Evolutionary conservation across 2,888 invertebrate species (phyloP).

Genomic region (Uloborus plumipes): DNA sequence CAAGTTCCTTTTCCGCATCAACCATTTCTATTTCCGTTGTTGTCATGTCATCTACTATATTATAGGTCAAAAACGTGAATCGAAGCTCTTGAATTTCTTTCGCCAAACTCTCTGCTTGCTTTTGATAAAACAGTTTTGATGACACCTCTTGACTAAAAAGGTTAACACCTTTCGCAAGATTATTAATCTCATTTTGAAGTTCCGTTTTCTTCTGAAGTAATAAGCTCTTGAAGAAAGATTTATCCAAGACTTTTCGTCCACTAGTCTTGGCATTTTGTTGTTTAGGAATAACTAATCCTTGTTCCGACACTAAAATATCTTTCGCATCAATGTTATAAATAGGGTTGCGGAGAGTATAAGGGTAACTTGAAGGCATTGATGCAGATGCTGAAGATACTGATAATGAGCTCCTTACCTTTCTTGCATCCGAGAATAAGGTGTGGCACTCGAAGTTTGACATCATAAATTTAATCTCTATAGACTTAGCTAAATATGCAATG

Average conservation of each 20-base stretch:
- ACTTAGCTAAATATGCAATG: too few relatives aligned
- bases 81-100: constrained; percentile 18
- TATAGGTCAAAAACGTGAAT: constrained; percentile 10
- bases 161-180: constrained; percentile 10
- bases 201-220: constrained; percentile 26
- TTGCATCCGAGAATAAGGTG: too few relatives aligned
- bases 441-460: too few relatives aligned
- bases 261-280: neutral
- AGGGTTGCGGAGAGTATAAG: neutral
- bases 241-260: constrained; percentile 23
- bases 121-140: constrained; percentile 4
- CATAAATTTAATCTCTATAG: too few relatives aligned
- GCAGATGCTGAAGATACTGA: too few relatives aligned
- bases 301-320: constrained; percentile 10
- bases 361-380: too few relatives aligned
- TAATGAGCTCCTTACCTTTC: too few relatives aligned
- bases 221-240: constrained; percentile 32
- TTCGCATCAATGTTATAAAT: neutral
- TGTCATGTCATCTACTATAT: constrained; percentile 12
- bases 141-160: neutral
- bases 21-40: neutral
- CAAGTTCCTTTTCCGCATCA: neutral
- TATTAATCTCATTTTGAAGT: constrained; percentile 24
- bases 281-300: constrained; percentile 26
- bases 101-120: constrained; percentile 25